phyloP scores from a whole-genome alignment of 2,888 invertebrate genomes.

The Pyrochroa serraticornis region DNA sequence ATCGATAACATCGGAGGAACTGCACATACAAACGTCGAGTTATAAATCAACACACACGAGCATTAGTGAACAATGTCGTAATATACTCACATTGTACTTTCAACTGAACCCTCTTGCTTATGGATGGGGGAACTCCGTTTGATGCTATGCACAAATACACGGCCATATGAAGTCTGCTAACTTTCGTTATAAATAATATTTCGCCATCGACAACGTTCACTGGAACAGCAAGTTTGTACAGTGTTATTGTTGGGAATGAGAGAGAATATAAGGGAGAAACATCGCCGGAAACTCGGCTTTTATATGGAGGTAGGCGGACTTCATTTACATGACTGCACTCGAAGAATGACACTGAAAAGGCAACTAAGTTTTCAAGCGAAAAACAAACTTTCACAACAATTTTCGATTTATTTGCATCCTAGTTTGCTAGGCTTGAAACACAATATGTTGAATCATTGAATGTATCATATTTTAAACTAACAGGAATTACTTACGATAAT shows the following conservation, averaged over 20 bases:
- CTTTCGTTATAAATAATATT: slow-evolving; percentile 82
- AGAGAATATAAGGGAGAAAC: not conserved
- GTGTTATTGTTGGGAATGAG: not conserved
- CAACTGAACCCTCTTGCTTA: slow-evolving; percentile 82
- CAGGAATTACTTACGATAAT: too few relatives aligned
- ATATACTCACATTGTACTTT: slow-evolving; percentile 80
- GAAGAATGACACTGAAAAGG: not conserved
- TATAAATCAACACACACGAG: slow-evolving; percentile 20
- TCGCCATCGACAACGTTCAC: slow-evolving; percentile 90
- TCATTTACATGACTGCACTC: too few relatives aligned
- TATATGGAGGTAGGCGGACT: not conserved
- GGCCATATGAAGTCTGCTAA: slow-evolving; percentile 91
- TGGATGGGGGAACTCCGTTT: slow-evolving; percentile 90
- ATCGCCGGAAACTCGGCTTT: slow-evolving; percentile 2
- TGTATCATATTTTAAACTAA: too few relatives aligned
- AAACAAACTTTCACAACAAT: slow-evolving; percentile 1
- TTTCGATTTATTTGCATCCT: not conserved
- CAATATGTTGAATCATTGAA: too few relatives aligned
- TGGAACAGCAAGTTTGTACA: slow-evolving; percentile 58
- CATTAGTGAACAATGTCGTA: slow-evolving; percentile 11
- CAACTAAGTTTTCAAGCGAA: slow-evolving; percentile 1
- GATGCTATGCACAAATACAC: slow-evolving; percentile 92
- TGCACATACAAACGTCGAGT: slow-evolving; percentile 52
- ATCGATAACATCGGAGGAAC: slow-evolving; percentile 95
- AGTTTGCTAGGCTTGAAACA: too few relatives aligned